phyloP scores from a whole-genome alignment of 1,140 invertebrate species.

The Hermatobates lingyangjiaoensis region DNA sequence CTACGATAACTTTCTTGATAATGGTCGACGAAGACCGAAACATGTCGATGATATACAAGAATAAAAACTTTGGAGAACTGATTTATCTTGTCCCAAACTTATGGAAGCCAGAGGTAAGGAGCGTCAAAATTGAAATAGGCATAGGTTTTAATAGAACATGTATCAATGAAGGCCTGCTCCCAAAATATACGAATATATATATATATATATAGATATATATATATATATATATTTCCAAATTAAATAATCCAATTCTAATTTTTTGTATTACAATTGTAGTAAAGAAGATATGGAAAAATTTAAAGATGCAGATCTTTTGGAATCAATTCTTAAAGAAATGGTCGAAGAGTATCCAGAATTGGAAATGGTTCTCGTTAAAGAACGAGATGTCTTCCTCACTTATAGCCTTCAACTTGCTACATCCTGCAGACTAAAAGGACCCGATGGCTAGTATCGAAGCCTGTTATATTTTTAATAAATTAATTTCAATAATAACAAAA shows the following conservation, averaged over 20 bases:
- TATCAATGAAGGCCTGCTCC: too few relatives aligned
- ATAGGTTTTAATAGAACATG: too few relatives aligned
- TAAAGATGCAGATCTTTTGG: conserved; percentile 76
- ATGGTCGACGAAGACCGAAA: too few relatives aligned
- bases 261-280: conserved; percentile 9
- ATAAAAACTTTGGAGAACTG: too few relatives aligned
- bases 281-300: conserved; percentile 62
- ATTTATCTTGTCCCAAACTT: too few relatives aligned
- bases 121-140: too few relatives aligned
- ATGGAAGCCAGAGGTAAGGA: too few relatives aligned
- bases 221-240: too few relatives aligned
- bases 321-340: conserved; percentile 79
- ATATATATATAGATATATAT: too few relatives aligned
- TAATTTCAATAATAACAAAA: background rate
- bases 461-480: background rate
- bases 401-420: conserved; percentile 69
- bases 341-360: conserved; percentile 79
- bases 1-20: too few relatives aligned
- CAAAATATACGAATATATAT: too few relatives aligned
- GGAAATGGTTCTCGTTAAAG: conserved; percentile 77
- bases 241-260: background rate
- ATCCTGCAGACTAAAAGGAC: background rate
- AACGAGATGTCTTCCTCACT: conserved; percentile 78
- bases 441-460: background rate
- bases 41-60: too few relatives aligned